A percentile compares a stretch with the other conserved stretches of the same genome.
These are phyloP conservation scores for Sebastes schlegelii DNA, from an alignment of 2,113 vertebrate genomes.

Conservation along the genomic window DNA sequence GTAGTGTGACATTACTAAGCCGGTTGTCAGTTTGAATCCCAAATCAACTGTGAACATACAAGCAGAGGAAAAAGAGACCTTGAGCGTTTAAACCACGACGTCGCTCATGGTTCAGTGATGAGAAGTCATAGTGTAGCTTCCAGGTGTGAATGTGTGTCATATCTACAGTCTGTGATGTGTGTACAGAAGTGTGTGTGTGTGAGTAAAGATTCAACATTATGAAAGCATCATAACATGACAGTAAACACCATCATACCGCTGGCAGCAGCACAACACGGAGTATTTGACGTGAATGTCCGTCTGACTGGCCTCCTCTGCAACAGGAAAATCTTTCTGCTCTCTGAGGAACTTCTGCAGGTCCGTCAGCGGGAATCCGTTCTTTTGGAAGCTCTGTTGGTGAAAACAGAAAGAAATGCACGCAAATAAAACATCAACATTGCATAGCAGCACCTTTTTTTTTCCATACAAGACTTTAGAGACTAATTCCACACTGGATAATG, in stretches of 20 bases:
- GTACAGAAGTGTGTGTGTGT: neutral
- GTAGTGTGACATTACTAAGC: neutral
- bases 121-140: neutral
- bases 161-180: no score
- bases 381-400: slow-evolving; percentile 89
- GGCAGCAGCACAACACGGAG: slow-evolving; percentile 84
- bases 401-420: neutral
- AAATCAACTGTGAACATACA: neutral
- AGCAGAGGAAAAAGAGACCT: neutral
- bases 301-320: slow-evolving; percentile 65
- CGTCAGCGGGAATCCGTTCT: slow-evolving; percentile 90
- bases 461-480: no score
- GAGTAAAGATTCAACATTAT: neutral
- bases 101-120: no score
- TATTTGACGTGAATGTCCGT: slow-evolving; percentile 30
- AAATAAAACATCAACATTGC: neutral
- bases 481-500: no score
- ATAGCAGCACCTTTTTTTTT: neutral
- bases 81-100: no score
- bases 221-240: neutral
- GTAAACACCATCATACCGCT: slow-evolving; percentile 78
- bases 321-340: slow-evolving; percentile 71
- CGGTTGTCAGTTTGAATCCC: neutral
- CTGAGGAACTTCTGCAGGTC: slow-evolving; percentile 92
- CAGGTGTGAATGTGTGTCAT: neutral